Evolutionary conservation across 2,113 vertebrate species (phyloP), one percentile per base, ranked within the genome.

Genomic region (Atrichornis clamosus): DNA sequence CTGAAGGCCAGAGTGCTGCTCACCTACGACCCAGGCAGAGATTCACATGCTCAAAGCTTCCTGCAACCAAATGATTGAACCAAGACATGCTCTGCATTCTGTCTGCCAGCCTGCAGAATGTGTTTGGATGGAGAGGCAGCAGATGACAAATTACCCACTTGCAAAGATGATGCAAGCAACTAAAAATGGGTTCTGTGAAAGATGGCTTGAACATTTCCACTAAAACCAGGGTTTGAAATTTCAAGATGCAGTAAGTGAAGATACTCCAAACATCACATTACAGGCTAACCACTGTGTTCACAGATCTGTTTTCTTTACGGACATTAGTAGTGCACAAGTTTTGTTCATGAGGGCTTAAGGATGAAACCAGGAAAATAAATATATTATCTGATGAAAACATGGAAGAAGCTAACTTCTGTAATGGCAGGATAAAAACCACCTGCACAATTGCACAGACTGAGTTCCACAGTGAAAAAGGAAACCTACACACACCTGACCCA

Each of bases 401-500:
- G 14, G 59, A 41, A 90, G 65, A 79, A 76, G 64, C 6, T 7
- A 27, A 78, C 41, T 59, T 67, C 35, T 55, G 24, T 13, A 63
- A 46, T 7, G 44, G 41, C 59, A 84, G 41, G 37, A 39, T 22
- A 39, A 53, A 69, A 72, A 27, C 18, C 42, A 63, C 23, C 39
- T 13, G 14, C 44, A 27, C 4, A 52, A 2, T 2, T 33, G 16
- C 23, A 33, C 64, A 75, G 64, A 41, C 19, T 0, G 8, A 72
- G 42, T 13, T 23, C 49, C 30, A 33, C 7, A 15, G 22, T 8
- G 44, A 56, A 19, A 44, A 33, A 37, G n/a, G 28, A 63, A 82
- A 55, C 16, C 17, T 16, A 8, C 0, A 4, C 3, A 18, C 6
- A 62, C n/a, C 44, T 9, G 49, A 82, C 2, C 5, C 0, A 0